These are phyloP conservation scores for Littorina saxatilis DNA, from an alignment of 1,140 invertebrate genomes.

Conservation along the genomic window DNA sequence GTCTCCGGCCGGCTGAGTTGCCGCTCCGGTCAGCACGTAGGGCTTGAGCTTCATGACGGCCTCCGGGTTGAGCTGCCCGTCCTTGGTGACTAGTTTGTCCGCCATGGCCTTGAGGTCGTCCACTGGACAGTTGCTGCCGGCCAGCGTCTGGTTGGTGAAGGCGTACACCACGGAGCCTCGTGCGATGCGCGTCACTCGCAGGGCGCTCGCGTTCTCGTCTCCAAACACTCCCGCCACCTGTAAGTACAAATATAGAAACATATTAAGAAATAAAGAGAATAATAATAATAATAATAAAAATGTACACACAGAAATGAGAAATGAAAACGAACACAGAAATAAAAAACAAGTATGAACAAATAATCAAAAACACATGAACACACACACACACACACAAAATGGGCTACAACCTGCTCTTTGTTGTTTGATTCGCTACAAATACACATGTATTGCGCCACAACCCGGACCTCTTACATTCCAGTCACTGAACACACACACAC, in stretches of 20 bases:
- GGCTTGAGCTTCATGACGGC: slow-evolving; percentile 85
- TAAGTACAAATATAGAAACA: neutral
- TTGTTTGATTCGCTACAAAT: no score
- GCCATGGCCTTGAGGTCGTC: slow-evolving; percentile 84
- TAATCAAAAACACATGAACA: no score
- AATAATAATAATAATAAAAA: no score
- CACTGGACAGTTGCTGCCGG: slow-evolving; percentile 84
- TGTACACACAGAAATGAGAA: no score
- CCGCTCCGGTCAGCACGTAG: slow-evolving; percentile 82
- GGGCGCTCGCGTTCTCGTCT: slow-evolving; percentile 84
- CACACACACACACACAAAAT: no score
- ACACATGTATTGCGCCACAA: no score
- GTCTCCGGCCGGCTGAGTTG: slow-evolving; percentile 82
- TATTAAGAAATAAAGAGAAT: neutral
- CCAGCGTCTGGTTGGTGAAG: slow-evolving; percentile 88
- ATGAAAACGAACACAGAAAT: no score
- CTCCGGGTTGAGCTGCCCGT: slow-evolving; percentile 77
- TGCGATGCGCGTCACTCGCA: slow-evolving; percentile 82
- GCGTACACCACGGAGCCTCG: slow-evolving; percentile 79
- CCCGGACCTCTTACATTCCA: no score
- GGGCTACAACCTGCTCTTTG: no score
- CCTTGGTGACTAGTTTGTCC: slow-evolving; percentile 78
- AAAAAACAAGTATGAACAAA: no score
- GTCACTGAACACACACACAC: no score
- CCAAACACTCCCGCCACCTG: slow-evolving; percentile 81